These are phyloP conservation scores for Drosophila funebris DNA, from an alignment of 1,140 invertebrate genomes.

Conservation along the genomic window DNA sequence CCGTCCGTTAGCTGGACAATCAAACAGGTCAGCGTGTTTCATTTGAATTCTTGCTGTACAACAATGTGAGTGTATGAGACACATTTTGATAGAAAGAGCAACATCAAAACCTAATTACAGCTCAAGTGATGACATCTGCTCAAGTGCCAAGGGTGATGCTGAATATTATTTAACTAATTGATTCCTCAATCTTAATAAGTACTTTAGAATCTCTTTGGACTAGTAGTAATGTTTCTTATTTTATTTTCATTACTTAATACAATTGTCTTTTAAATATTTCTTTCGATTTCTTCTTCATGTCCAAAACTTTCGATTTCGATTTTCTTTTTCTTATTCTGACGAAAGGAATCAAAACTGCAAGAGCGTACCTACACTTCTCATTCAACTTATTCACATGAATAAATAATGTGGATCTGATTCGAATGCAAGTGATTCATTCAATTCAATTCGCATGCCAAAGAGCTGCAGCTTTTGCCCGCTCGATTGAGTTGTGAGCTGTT, in stretches of 20 bases:
- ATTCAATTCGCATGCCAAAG: background rate
- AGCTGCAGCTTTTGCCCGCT: background rate
- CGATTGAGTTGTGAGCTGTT: slow-evolving; percentile 53
- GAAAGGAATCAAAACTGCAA: background rate
- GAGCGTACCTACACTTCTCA: background rate
- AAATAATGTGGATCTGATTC: background rate
- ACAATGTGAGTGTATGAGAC: slow-evolving; percentile 8
- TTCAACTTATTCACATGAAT: background rate
- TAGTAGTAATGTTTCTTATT: too few relatives aligned
- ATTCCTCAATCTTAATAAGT: slow-evolving; percentile 1
- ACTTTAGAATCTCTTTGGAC: too few relatives aligned
- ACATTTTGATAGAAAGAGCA: slow-evolving; percentile 10
- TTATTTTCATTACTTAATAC: too few relatives aligned
- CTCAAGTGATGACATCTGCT: slow-evolving; percentile 1
- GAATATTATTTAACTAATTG: slow-evolving; percentile 13
- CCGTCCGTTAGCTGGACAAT: background rate
- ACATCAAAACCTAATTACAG: slow-evolving; percentile 6
- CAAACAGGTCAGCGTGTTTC: background rate
- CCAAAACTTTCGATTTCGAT: too few relatives aligned
- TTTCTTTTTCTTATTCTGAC: too few relatives aligned
- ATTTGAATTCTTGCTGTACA: slow-evolving; percentile 51
- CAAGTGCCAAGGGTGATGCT: background rate
- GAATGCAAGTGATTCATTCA: slow-evolving; percentile 8
- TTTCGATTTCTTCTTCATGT: too few relatives aligned
- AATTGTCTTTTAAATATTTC: too few relatives aligned